phyloP scores from a whole-genome alignment of 1,140 invertebrate species.

The Anthonomus grandis region DNA sequence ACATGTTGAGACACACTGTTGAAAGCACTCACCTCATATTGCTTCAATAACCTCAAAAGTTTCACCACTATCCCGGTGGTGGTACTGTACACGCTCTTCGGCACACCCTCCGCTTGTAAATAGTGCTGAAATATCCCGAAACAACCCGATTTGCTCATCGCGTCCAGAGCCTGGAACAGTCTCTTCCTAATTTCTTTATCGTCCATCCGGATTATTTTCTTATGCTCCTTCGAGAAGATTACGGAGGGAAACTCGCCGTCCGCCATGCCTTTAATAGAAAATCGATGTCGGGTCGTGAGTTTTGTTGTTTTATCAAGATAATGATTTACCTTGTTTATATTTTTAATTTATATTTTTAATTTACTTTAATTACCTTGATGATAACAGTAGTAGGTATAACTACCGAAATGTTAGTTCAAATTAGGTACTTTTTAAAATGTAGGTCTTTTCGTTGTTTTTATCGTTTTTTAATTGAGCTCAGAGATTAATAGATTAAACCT shows the following conservation, averaged over 20 bases:
- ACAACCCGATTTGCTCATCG: slow-evolving; percentile 19
- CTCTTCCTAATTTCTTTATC: slow-evolving; percentile 22
- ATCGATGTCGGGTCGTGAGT: not conserved
- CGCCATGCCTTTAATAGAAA: slow-evolving; percentile 15
- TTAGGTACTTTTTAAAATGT: no score
- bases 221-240: slow-evolving; percentile 24
- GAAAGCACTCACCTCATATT: slow-evolving; percentile 19
- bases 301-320: not conserved
- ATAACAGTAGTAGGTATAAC: no score
- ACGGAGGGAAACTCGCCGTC: slow-evolving; percentile 20
- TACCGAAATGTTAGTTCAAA: no score
- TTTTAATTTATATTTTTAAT: no score
- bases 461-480: no score
- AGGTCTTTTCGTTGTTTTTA: no score
- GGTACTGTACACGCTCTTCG: slow-evolving; percentile 8
- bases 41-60: slow-evolving; percentile 16
- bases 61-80: slow-evolving; percentile 11
- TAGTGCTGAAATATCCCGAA: slow-evolving; percentile 15
- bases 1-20: no score
- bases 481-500: no score
- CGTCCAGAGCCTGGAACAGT: slow-evolving; percentile 12
- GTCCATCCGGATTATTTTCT: slow-evolving; percentile 17
- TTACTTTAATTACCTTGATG: no score
- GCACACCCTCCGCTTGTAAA: slow-evolving; percentile 5
- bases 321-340: no score